Percentiles rank a stretch among this genome's conserved stretches.
Evolutionary conservation across 2,113 vertebrate species (phyloP).

Genomic region (Scomber scombrus): DNA sequence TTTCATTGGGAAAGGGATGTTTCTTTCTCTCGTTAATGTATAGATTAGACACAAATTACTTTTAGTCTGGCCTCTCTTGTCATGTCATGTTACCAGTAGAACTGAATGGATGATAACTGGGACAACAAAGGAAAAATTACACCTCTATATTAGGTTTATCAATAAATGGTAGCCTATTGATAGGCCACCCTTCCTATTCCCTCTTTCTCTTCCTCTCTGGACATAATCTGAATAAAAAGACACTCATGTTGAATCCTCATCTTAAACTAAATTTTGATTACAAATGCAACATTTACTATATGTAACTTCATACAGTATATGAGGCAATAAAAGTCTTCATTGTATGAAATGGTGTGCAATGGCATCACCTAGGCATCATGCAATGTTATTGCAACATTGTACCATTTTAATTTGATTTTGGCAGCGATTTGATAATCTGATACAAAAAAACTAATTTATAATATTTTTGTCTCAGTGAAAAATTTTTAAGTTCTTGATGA

Average conservation of each 20-base stretch:
- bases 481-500: too few species aligned
- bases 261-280: background rate
- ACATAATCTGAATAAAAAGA: background rate
- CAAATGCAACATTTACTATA: background rate
- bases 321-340: background rate
- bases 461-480: too few species aligned
- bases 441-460: background rate
- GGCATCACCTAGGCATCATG: conserved; percentile 51
- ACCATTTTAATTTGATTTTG: background rate
- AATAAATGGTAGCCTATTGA: conserved; percentile 22
- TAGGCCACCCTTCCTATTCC: background rate
- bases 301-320: background rate
- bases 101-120: conserved; percentile 27
- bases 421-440: background rate
- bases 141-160: conserved; percentile 28
- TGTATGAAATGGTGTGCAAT: background rate
- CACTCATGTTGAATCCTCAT: background rate
- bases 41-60: conserved; percentile 16
- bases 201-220: background rate
- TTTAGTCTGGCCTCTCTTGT: conserved; percentile 8
- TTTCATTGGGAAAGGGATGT: too few species aligned
- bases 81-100: conserved; percentile 7
- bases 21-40: background rate
- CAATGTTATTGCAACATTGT: conserved; percentile 36
- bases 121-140: conserved; percentile 15